Conservation (phyloP, 2,888 invertebrate species). For the Troglohyphantes excavatus region DNA sequence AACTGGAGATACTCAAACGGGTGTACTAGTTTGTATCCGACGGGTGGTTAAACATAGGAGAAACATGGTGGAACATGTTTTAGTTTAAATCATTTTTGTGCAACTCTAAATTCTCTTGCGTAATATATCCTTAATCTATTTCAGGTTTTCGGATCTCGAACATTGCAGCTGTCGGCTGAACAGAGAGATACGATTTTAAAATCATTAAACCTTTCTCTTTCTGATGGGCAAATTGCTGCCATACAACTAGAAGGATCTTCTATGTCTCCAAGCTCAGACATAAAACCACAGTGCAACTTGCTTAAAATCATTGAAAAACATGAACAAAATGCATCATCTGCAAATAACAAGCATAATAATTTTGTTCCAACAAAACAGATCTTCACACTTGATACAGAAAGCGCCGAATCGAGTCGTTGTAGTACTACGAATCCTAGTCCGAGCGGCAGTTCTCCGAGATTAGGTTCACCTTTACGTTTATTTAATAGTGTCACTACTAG, state of each 20-base stretch:
- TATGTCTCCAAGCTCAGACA: neutral
- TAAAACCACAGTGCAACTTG: conserved; percentile 15
- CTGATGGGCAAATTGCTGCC: conserved; percentile 29
- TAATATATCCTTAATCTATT: neutral
- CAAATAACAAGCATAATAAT: neutral
- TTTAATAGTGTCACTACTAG: conserved; percentile 52
- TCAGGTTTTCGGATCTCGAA: conserved; percentile 22
- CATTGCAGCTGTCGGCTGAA: conserved; percentile 5
- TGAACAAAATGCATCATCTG: neutral
- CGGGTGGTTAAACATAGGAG: too few relatives aligned
- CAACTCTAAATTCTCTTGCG: too few relatives aligned
- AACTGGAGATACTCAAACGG: too few relatives aligned
- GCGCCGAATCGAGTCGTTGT: neutral
- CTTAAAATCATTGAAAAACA: conserved; percentile 44
- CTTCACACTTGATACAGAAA: neutral
- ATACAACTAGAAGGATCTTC: conserved; percentile 29
- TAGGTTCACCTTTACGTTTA: conserved; percentile 56
- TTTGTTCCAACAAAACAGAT: neutral
- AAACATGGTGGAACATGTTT: too few relatives aligned
- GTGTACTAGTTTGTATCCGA: too few relatives aligned
- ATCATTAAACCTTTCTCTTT: conserved; percentile 42
- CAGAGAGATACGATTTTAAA: conserved; percentile 51
- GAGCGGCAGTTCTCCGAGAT: neutral
- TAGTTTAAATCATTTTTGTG: too few relatives aligned
- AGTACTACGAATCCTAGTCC: conserved; percentile 49